A percentile compares a stretch with the other conserved stretches of the same genome.
These are phyloP conservation scores for Rhysida immarginata DNA, from an alignment of 1,140 invertebrate genomes.

Conservation along the genomic window DNA sequence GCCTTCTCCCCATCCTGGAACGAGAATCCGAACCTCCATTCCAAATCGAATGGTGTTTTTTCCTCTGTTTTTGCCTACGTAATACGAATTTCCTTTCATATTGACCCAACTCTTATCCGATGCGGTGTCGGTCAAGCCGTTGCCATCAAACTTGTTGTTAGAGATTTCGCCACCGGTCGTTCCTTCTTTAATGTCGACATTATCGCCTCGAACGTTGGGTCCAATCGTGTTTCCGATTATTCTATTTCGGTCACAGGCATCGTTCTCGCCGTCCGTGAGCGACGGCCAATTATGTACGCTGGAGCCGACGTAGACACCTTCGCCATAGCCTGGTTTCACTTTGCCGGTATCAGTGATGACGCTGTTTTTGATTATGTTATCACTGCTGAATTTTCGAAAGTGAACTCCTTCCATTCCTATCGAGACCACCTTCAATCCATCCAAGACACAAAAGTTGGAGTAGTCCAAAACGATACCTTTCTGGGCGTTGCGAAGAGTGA, in stretches of 20 bases:
- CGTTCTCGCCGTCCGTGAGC: constrained; percentile 3
- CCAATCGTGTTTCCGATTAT: constrained; percentile 14
- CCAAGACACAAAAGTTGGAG: constrained; percentile 11
- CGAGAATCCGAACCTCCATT: constrained; percentile 11
- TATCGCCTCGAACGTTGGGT: constrained; percentile 12
- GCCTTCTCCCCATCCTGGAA: constrained; percentile 10
- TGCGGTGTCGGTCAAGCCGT: constrained; percentile 9
- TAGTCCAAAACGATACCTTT: constrained; percentile 14
- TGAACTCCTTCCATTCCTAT: constrained; percentile 16
- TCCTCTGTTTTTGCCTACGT: constrained; percentile 12
- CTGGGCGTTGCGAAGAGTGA: constrained; percentile 12
- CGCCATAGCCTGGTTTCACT: constrained; percentile 14
- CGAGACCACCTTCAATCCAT: constrained; percentile 9
- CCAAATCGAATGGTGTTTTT: constrained; percentile 12
- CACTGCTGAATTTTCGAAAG: constrained; percentile 13
- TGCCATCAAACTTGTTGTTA: constrained; percentile 14
- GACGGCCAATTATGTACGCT: constrained; percentile 13
- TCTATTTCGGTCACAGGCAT: constrained; percentile 13
- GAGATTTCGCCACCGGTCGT: constrained; percentile 13
- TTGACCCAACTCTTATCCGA: constrained; percentile 18
- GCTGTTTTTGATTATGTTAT: constrained; percentile 11
- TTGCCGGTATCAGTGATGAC: constrained; percentile 13
- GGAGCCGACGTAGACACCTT: constrained; percentile 16
- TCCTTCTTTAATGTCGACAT: constrained; percentile 17
- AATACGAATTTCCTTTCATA: constrained; percentile 15